These are phyloP conservation scores for Cuniculus paca DNA, from an alignment of 2,797 vertebrate genomes.

Conservation along the genomic window DNA sequence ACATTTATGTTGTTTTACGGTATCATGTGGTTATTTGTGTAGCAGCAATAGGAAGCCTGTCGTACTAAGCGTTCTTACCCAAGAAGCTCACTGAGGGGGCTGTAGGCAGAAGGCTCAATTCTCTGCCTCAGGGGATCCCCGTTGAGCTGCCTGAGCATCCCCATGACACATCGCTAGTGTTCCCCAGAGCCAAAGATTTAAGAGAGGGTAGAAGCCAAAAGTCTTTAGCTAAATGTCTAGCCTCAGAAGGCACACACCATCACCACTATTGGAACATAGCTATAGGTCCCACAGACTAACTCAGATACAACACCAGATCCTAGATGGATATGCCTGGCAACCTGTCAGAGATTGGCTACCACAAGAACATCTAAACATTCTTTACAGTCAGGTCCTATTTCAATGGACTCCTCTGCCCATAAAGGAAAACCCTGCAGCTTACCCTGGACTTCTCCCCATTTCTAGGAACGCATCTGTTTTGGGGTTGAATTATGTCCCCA, in stretches of 20 bases:
- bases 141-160: neutral
- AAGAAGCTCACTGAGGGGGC: neutral
- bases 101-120: neutral
- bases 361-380: neutral
- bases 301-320: neutral
- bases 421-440: neutral
- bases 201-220: neutral
- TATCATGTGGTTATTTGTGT: neutral
- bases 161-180: neutral
- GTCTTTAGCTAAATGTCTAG: neutral
- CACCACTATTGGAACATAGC: neutral
- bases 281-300: neutral
- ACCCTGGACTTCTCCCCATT: neutral
- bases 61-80: neutral
- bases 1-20: neutral
- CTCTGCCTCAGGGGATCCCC: neutral
- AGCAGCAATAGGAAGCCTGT: neutral
- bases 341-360: neutral
- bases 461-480: neutral
- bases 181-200: neutral
- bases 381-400: neutral
- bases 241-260: neutral
- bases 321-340: neutral
- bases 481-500: neutral
- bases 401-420: neutral